Evolutionary conservation across 2,888 invertebrate genomes (phyloP).

Genomic region (Halictus quadricinctus): DNA sequence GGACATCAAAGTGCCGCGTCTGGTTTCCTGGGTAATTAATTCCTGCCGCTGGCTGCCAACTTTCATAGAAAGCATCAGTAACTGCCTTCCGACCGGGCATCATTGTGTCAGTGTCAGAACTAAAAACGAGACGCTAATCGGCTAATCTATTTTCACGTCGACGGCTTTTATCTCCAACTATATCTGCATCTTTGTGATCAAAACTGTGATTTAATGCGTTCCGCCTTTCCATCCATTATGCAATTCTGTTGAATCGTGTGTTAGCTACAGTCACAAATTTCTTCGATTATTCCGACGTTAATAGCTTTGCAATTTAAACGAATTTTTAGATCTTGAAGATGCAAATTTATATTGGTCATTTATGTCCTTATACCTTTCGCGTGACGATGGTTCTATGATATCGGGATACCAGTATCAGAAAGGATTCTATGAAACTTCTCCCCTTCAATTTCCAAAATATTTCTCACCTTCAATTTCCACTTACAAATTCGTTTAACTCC

Average conservation of each 20-base stretch:
- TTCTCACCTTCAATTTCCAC: too few relatives aligned
- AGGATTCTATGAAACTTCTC: too few relatives aligned
- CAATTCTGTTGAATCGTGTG: background rate
- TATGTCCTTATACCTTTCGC: too few relatives aligned
- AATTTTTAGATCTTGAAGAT: too few relatives aligned
- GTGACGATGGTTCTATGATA: too few relatives aligned
- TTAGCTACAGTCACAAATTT: too few relatives aligned
- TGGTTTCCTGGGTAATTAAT: constrained; percentile 78
- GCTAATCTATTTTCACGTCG: background rate
- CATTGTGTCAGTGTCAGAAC: constrained; percentile 32
- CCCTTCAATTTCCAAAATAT: too few relatives aligned
- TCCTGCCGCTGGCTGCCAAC: constrained; percentile 56
- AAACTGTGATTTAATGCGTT: background rate
- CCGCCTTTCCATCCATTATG: background rate
- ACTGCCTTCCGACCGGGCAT: constrained; percentile 36
- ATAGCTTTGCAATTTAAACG: too few relatives aligned
- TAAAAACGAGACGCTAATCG: constrained; percentile 5
- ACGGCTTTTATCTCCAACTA: background rate
- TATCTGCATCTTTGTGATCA: background rate
- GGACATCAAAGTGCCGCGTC: constrained; percentile 79
- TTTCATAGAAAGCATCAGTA: constrained; percentile 50
- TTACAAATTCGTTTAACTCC: too few relatives aligned
- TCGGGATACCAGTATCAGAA: too few relatives aligned
- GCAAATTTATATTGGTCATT: too few relatives aligned
- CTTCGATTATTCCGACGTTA: too few relatives aligned